Conservation (phyloP, 2,797 vertebrate genomes). For the Ceryle rudis region DNA sequence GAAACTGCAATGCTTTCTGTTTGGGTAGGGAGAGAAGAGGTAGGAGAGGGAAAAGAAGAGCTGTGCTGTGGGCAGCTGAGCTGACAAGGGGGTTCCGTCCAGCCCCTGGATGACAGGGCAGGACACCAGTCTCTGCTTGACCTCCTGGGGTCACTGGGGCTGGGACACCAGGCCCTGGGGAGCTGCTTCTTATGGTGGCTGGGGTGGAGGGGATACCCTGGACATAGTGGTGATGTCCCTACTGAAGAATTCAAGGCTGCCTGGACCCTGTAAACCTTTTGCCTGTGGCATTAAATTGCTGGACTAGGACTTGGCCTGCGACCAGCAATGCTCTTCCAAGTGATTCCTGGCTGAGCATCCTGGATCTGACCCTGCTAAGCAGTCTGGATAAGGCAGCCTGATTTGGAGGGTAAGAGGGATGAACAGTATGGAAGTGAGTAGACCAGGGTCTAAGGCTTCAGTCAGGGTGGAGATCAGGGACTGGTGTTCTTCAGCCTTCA, state of each 20-base stretch:
- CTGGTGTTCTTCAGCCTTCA: background rate
- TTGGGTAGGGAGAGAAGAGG: background rate
- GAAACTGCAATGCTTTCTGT: background rate
- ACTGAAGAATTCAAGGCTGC: background rate
- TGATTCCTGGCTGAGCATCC: background rate
- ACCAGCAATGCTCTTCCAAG: background rate
- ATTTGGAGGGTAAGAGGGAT: background rate
- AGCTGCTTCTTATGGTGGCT: background rate
- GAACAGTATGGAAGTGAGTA: background rate
- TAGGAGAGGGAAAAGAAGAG: background rate
- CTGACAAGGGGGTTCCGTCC: background rate
- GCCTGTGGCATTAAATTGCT: background rate
- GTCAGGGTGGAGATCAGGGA: background rate
- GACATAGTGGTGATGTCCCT: background rate
- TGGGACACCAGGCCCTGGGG: background rate
- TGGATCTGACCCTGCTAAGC: fast-evolving
- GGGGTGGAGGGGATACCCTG: background rate
- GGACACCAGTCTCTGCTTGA: background rate
- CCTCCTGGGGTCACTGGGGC: background rate
- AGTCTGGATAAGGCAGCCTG: background rate
- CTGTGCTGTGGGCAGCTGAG: fast-evolving
- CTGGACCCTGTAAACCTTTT: background rate
- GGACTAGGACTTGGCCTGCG: background rate
- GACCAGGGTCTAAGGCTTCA: background rate
- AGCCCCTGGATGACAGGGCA: background rate